Base-by-base conservation (phyloP, 1,140 invertebrate genomes). In the Drosophila leontia region DNA sequence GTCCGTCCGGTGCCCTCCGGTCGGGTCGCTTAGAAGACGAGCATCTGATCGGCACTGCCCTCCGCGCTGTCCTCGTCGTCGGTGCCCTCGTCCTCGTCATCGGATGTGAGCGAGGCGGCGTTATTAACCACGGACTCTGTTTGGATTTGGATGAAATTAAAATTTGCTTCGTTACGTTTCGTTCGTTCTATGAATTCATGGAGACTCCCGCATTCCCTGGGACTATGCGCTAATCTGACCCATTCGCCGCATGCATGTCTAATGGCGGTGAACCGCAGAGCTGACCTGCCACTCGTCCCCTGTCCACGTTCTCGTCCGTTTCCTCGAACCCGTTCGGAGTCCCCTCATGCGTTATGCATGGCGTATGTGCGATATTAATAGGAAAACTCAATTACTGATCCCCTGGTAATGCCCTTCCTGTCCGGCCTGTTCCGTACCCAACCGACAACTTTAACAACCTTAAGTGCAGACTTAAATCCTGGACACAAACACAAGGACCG, bases 31-130 rank as follows among this genome's bases (percentile, higher is more conserved):
- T 96, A 97, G 92, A 97, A 96, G 92, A 96, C 96, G 75, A 96
- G 92, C 37, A 96, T 95, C 93, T 96, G 95, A 93, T 97, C 96
- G 63, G 96, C 96, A 58, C 96, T 96, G 34, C 96, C 96, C 91
- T 97, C 96, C 64, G 96, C 93, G 75, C 96, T 95, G 78, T 96
- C 94, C 64, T 95, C 94, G 32, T 94, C 94, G 75, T 95, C 95
- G 78, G 95, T 94, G 37, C 94, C 95, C 56, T 95, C 95, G 77
- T 96, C 95, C 76, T 96, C 95, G 80, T 96, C 95, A 68, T 95
- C 95, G 93, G 92, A 94, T 82, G 81, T 93, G 86, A 86, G 93
- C 91, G 91, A 93, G 93, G 91, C 93, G 92, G 84, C 93, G 93
- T 95, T 95, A 76, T 94, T 95, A 26, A 95, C 92, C 74, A 95